A percentile compares a stretch with the other conserved stretches of the same genome.
phyloP scores from a whole-genome alignment of 2,113 vertebrate species.

The Sclerurus mexicanus region DNA sequence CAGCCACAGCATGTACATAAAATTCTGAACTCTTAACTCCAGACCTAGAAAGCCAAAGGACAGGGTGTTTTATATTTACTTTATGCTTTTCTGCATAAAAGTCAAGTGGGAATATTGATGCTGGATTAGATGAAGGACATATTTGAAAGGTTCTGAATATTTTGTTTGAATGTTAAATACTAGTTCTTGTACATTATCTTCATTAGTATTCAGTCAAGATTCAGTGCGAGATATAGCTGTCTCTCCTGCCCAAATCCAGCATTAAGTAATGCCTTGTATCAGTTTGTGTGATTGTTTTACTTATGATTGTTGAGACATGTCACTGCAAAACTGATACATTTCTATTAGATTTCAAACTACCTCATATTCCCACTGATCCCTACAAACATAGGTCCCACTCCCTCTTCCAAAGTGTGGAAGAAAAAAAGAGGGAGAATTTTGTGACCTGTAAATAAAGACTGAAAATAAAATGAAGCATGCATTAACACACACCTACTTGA shows the following conservation, averaged over 20 bases:
- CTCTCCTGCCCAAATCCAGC: neutral
- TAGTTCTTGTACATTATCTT: neutral
- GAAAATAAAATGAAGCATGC: neutral
- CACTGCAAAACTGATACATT: neutral
- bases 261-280: neutral
- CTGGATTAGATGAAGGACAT: neutral
- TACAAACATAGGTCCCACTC: neutral
- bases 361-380: neutral
- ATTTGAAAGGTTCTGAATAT: neutral
- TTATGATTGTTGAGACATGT: neutral
- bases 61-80: neutral
- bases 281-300: neutral
- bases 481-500: conserved; percentile 14
- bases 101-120: neutral
- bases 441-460: neutral
- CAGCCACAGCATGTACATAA: neutral
- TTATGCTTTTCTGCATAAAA: neutral
- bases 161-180: neutral
- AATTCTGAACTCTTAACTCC: neutral
- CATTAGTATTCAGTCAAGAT: neutral
- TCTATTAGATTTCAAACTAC: neutral
- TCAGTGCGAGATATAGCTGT: neutral
- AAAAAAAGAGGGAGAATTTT: neutral
- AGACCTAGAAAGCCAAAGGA: neutral
- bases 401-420: neutral